These are phyloP conservation scores for Drosophila simulans DNA, from an alignment of 1,140 invertebrate genomes.

Conservation along the genomic window DNA sequence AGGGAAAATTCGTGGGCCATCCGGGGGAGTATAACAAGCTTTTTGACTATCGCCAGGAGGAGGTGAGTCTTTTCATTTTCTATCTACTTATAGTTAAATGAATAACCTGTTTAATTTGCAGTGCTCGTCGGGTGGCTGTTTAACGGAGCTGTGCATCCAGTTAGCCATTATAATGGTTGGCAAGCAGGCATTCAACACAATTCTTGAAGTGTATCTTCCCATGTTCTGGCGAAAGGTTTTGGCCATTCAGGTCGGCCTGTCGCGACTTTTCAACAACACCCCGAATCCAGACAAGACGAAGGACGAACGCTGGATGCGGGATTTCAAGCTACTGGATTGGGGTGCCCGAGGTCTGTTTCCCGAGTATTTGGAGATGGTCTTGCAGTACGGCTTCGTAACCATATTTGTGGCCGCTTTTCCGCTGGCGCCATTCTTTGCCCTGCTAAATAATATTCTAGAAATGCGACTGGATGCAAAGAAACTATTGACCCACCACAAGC, in stretches of 20 bases:
- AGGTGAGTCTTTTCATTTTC: constrained; percentile 86
- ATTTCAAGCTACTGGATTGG: constrained; percentile 95
- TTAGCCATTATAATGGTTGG: constrained; percentile 98
- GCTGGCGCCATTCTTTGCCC: constrained; percentile 93
- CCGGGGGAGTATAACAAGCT: constrained; percentile 92
- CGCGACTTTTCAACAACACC: constrained; percentile 64
- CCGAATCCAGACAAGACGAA: constrained; percentile 83
- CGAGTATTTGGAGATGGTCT: constrained; percentile 99
- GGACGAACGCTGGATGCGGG: constrained; percentile 93
- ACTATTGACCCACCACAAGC: constrained; percentile 92
- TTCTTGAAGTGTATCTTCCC: constrained; percentile 92
- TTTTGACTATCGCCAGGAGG: constrained; percentile 92
- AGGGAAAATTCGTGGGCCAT: constrained; percentile 96
- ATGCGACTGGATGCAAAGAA: constrained; percentile 95
- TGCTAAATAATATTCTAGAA: constrained; percentile 95
- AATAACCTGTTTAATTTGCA: constrained; percentile 49
- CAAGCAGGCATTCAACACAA: constrained; percentile 97
- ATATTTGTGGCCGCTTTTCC: constrained; percentile 96
- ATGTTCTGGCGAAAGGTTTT: constrained; percentile 91
- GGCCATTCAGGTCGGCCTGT: constrained; percentile 86
- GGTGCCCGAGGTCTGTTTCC: constrained; percentile 96
- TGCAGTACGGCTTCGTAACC: constrained; percentile 96
- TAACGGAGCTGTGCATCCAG: constrained; percentile 96
- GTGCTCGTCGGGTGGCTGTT: constrained; percentile 94
- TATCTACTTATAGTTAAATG: background rate